These are phyloP conservation scores for Thyatira batis DNA, from an alignment of 2,888 invertebrate genomes.

Conservation along the genomic window DNA sequence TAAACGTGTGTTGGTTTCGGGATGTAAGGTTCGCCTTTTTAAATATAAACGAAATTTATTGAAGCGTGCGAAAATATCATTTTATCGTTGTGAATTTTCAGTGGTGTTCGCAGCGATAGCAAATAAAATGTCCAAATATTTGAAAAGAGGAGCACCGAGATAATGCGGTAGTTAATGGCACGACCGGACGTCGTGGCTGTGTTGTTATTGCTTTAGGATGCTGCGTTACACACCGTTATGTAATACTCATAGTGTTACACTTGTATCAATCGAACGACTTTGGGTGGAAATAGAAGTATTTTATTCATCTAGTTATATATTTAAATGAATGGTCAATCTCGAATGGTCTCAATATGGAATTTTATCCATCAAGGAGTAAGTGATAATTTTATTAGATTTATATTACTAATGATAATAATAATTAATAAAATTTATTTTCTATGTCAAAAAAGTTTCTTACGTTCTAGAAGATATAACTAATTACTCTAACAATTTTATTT, in stretches of 20 bases:
- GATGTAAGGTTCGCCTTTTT: no score
- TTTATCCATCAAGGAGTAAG: no score
- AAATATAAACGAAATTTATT: neutral
- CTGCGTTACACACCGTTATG: conserved; percentile 33
- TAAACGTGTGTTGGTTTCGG: no score
- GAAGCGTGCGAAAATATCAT: neutral
- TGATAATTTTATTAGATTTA: no score
- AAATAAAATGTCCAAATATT: conserved; percentile 68
- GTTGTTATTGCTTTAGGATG: conserved; percentile 58
- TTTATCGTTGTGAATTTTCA: conserved; percentile 8
- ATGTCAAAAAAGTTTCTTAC: no score
- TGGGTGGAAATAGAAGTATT: neutral
- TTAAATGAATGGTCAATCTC: no score
- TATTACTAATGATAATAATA: no score
- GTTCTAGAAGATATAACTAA: no score
- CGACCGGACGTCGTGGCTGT: conserved; percentile 57
- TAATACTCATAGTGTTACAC: conserved; percentile 22
- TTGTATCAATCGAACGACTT: conserved; percentile 8
- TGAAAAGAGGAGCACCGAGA: conserved; percentile 61
- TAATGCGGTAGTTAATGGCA: conserved; percentile 68
- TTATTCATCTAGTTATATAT: no score
- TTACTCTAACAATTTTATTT: no score
- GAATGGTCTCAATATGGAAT: no score
- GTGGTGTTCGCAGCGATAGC: conserved; percentile 24
- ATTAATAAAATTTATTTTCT: no score